Evolutionary conservation across 2,888 invertebrate genomes (phyloP), one percentile per base, ranked within the genome.

Genomic region (Agrilus cyanescens): DNA sequence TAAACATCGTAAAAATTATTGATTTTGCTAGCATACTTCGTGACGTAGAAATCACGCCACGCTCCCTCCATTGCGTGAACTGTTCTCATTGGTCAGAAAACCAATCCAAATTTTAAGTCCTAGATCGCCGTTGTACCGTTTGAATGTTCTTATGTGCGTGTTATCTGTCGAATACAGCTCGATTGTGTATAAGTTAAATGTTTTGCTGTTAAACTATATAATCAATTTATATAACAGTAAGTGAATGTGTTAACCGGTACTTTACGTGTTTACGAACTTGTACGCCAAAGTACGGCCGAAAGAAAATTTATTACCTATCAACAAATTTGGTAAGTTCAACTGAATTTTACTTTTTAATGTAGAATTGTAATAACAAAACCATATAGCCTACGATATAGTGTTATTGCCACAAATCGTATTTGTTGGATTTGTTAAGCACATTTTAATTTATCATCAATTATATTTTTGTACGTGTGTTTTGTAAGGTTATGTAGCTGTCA

Each of bases 41-140:
- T 51, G 51, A 51, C 51, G 51, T 51, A 48, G 45, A 45, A 46
- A 51, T 51, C 51, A 51, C 51, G 51, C 51, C 51, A 51, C 49
- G 46, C 39, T 50, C 51, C 51, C 49, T 50, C 41, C 51, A 43
- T 48, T 46, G 47, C 47, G 45, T 42, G 29, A 44, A 48, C 40
- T 38, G 31, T 48, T 49, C 44, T 39, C 43, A 51, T 51, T 51
- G 51, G 51, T 43, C 41, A 39, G 43, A 45, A 34, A 38, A 44
- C 45, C 46, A 39, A 41, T 49, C 51, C 49, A 51, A 51, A 51
- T 50, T 47, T 51, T 10, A 25, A 10, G 25, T 25, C 25, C 25
- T 25, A 10, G 25, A 25, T 25, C 45, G 41, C 37, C 41, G 38
- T 45, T 45, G 41, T 45, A 41, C 45, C 45, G 45, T 39, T 37